A percentile compares a stretch with the other conserved stretches of the same genome.
These are phyloP conservation scores for Axinella damicornis DNA, from an alignment of 37 sponge, comb jelly and placozoan genomes.

Conservation along the genomic window DNA sequence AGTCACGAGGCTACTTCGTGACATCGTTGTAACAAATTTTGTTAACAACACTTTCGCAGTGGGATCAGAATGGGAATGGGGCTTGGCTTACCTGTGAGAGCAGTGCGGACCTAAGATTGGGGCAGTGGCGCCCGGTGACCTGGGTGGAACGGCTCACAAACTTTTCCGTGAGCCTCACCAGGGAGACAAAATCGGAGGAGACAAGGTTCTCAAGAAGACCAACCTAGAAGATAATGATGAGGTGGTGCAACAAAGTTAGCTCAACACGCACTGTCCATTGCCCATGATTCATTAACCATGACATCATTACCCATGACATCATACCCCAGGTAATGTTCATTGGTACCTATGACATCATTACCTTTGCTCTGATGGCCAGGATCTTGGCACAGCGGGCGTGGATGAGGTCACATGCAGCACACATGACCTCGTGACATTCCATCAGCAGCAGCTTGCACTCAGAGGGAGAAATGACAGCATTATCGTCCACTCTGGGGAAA, in stretches of 20 bases:
- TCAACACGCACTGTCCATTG: too few species aligned
- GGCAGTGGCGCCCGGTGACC: constrained; percentile 77
- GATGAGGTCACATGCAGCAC: constrained; percentile 75
- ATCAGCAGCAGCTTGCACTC: constrained; percentile 39
- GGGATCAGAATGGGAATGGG: too few species aligned
- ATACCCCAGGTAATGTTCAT: too few species aligned
- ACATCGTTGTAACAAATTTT: too few species aligned
- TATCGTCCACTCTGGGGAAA: not conserved
- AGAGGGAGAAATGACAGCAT: not conserved
- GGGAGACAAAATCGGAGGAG: constrained; percentile 74
- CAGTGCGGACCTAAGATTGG: constrained; percentile 74
- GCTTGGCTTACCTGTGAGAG: constrained; percentile 73
- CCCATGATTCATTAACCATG: too few species aligned
- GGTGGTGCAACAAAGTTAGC: too few species aligned
- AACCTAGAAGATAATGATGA: constrained; percentile 50
- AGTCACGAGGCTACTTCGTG: too few species aligned
- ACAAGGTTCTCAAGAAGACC: constrained; percentile 79
- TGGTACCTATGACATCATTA: not conserved
- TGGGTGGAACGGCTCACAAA: constrained; percentile 70
- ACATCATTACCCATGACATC: too few species aligned
- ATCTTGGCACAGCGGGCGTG: constrained; percentile 91
- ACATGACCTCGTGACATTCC: constrained; percentile 72
- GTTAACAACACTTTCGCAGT: too few species aligned
- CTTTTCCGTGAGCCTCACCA: constrained; percentile 70
- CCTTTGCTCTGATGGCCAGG: constrained; percentile 82